phyloP scores from a whole-genome alignment of 2,797 vertebrate genomes.

The Masticophis lateralis region DNA sequence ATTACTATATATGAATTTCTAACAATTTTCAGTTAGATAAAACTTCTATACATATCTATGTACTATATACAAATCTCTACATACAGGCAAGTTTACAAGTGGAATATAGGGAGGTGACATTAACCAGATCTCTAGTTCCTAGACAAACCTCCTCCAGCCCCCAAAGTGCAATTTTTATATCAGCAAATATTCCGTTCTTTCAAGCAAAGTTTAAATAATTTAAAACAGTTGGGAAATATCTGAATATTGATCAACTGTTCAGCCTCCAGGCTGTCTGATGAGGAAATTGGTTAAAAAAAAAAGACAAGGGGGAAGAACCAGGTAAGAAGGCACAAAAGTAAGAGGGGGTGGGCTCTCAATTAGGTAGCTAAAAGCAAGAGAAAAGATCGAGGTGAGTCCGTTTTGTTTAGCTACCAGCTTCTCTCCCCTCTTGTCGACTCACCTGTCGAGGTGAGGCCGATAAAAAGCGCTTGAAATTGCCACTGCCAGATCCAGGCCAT shows the following conservation, averaged over 20 bases:
- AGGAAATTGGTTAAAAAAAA: background rate
- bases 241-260: background rate
- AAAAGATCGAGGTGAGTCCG: too few relatives aligned
- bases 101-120: too few relatives aligned
- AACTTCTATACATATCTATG: background rate
- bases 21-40: background rate
- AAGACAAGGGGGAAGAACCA: background rate
- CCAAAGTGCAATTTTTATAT: background rate
- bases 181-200: background rate
- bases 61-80: background rate
- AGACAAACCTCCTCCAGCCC: background rate
- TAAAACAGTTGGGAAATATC: background rate
- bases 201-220: background rate
- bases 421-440: constrained; percentile 46
- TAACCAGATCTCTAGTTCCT: background rate
- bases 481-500: constrained; percentile 35
- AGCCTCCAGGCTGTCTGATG: background rate
- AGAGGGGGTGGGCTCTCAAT: background rate
- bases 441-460: constrained; percentile 65
- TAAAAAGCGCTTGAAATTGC: constrained; percentile 30
- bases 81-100: background rate
- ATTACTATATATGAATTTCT: background rate
- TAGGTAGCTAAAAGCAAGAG: background rate
- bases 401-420: background rate
- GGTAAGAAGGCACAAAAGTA: background rate